Percentiles rank a stretch among this genome's conserved stretches.
Evolutionary conservation across 2,888 invertebrate genomes (phyloP).

Genomic region (Glaucopsyche alexis): DNA sequence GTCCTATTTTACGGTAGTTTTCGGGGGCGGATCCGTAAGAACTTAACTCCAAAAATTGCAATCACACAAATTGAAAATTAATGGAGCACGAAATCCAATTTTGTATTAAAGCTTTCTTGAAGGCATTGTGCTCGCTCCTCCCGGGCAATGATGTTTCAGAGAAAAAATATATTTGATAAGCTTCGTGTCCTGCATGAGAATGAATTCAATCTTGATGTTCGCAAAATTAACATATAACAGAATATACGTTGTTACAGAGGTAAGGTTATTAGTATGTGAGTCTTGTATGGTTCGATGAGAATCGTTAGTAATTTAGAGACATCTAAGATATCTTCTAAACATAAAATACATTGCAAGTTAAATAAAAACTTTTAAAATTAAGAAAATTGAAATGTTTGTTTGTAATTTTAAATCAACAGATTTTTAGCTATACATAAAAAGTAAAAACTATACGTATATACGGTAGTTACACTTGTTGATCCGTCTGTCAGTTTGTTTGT

Average conservation of each 20-base stretch:
- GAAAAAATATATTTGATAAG: conserved; percentile 36
- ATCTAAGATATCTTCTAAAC: too few species aligned
- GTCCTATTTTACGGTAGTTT: conserved; percentile 62
- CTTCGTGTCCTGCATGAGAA: conserved; percentile 28
- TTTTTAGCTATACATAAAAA: too few species aligned
- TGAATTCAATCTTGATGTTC: conserved; percentile 26
- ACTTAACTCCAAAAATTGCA: conserved; percentile 78
- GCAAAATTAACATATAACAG: conserved; percentile 12
- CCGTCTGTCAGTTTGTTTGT: too few species aligned
- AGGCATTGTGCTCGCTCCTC: conserved; percentile 44
- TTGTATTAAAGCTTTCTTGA: conserved; percentile 72
- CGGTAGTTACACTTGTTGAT: too few species aligned
- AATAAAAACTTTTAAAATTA: too few species aligned
- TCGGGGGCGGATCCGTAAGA: conserved; percentile 65
- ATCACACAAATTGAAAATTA: conserved; percentile 79
- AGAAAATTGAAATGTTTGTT: too few species aligned
- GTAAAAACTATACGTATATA: too few species aligned
- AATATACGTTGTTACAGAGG: background rate
- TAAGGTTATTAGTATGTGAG: background rate
- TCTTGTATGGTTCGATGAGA: background rate
- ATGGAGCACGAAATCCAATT: conserved; percentile 78
- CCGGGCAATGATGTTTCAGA: conserved; percentile 38
- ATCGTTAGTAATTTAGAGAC: background rate
- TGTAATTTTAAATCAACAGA: too few species aligned
- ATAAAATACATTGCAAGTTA: too few species aligned